These are phyloP conservation scores for Heteronetta atricapilla DNA, from an alignment of 2,113 vertebrate species.

Conservation along the genomic window DNA sequence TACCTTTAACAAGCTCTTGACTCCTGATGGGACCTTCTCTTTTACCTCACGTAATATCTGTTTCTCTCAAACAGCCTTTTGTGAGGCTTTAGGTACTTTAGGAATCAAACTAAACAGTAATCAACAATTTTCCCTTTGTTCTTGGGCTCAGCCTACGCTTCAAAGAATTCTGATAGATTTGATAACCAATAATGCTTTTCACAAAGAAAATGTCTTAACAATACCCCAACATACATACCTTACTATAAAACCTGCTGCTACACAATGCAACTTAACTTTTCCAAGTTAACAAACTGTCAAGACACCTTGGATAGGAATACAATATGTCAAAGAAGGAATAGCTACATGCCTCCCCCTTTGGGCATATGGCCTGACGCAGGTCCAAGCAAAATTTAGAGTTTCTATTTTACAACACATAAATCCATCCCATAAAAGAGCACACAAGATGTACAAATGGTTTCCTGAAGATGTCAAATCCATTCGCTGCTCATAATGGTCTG, in stretches of 20 bases:
- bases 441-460: background rate
- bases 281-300: background rate
- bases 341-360: accelerated
- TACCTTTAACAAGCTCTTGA: background rate
- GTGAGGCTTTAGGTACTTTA: background rate
- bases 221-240: accelerated
- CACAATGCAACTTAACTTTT: background rate
- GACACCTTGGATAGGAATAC: background rate
- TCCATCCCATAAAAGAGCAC: background rate
- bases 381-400: background rate
- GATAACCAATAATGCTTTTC: background rate
- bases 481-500: background rate
- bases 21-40: background rate
- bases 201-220: background rate
- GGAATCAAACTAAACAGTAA: background rate
- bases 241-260: background rate
- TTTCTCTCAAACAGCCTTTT: background rate
- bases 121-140: background rate
- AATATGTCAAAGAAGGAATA: background rate
- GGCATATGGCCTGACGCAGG: background rate
- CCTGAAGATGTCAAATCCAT: background rate
- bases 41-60: background rate
- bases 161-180: background rate
- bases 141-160: background rate
- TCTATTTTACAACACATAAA: background rate